Percentiles rank a stretch among this genome's conserved stretches.
These are phyloP conservation scores for Thymelicus lineola DNA, from an alignment of 2,888 invertebrate genomes.

Conservation along the genomic window DNA sequence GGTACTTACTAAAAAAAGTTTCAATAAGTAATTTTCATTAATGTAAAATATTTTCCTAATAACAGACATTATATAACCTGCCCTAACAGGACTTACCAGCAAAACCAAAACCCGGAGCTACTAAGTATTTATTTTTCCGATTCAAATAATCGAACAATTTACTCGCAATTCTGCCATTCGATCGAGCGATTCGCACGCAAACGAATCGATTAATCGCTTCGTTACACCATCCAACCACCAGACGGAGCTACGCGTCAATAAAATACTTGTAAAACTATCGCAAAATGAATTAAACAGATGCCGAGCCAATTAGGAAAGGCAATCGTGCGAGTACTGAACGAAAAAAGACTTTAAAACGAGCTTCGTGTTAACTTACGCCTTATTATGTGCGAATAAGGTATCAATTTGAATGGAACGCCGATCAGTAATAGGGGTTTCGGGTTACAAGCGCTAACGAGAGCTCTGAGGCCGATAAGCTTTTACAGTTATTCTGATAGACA, in stretches of 20 bases:
- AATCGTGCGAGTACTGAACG: slow-evolving; percentile 80
- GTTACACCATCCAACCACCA: slow-evolving; percentile 72
- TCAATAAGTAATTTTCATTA: too few relatives aligned
- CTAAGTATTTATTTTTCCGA: slow-evolving; percentile 36
- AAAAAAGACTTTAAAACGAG: slow-evolving; percentile 70
- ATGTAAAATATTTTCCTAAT: too few relatives aligned
- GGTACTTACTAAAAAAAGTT: too few relatives aligned
- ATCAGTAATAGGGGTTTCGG: slow-evolving; percentile 74
- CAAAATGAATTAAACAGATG: slow-evolving; percentile 84
- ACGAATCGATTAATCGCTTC: slow-evolving; percentile 82
- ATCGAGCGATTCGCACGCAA: slow-evolving; percentile 75
- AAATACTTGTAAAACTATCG: slow-evolving; percentile 85
- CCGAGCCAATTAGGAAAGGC: slow-evolving; percentile 83
- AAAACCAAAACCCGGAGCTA: slow-evolving; percentile 1
- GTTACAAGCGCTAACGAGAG: slow-evolving; percentile 81
- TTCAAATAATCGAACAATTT: slow-evolving; percentile 55
- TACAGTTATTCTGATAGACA: slow-evolving; percentile 81
- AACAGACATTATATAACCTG: too few relatives aligned
- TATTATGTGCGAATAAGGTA: slow-evolving; percentile 56
- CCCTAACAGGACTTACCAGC: not conserved
- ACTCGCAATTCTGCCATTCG: slow-evolving; percentile 59
- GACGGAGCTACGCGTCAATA: slow-evolving; percentile 83
- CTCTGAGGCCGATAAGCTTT: slow-evolving; percentile 73
- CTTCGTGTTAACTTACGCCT: slow-evolving; percentile 55
- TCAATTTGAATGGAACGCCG: slow-evolving; percentile 51